Percentiles rank a stretch among this genome's conserved stretches.
phyloP scores from a whole-genome alignment of 2,113 vertebrate species.

The Camarhynchus parvulus region DNA sequence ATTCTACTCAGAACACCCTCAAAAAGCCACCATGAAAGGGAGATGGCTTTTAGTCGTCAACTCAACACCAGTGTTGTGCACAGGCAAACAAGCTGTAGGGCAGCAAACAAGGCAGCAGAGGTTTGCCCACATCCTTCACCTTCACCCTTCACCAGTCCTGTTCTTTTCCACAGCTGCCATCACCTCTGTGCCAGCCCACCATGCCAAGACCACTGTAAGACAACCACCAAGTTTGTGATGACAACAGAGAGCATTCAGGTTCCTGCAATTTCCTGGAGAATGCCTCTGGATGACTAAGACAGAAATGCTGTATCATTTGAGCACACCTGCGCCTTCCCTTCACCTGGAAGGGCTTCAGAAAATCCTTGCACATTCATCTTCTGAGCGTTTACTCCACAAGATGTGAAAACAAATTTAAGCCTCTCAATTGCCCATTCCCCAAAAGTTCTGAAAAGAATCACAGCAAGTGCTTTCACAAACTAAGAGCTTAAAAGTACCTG shows the following conservation, averaged over 20 bases:
- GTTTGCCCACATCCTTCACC: neutral
- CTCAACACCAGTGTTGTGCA: neutral
- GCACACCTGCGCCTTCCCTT: neutral
- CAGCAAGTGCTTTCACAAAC: neutral
- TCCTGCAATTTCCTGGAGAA: neutral
- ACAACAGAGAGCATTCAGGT: neutral
- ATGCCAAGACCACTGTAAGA: neutral
- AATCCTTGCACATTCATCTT: accelerated
- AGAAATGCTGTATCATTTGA: neutral
- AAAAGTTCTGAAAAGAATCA: neutral
- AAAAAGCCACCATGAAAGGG: neutral
- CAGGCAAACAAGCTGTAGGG: neutral
- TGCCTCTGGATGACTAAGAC: neutral
- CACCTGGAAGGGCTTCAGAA: neutral
- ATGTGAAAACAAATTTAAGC: neutral
- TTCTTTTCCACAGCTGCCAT: neutral
- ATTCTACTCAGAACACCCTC: neutral
- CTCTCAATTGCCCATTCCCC: neutral
- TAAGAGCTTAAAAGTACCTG: neutral
- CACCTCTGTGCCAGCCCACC: neutral
- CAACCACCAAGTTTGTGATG: neutral
- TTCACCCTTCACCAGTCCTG: neutral
- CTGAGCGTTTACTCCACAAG: neutral
- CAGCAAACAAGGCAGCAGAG: neutral
- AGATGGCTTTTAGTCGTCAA: neutral